Base-by-base conservation (phyloP, 2,888 invertebrate genomes). In the Heteropelma amictum region DNA sequence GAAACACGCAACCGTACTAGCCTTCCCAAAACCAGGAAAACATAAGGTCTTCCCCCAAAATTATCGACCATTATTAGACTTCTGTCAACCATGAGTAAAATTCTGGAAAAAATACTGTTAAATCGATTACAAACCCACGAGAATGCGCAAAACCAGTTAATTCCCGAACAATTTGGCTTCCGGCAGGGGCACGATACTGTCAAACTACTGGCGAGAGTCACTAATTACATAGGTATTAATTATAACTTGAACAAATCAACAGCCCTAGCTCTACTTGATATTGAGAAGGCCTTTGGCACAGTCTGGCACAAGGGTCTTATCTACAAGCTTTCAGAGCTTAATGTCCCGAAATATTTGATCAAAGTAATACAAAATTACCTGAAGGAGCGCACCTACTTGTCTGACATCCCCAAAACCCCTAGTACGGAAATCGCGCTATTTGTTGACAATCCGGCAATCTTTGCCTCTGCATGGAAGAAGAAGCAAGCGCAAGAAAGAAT, bases 161-260 rank as follows among this genome's bases (percentile, higher is more conserved):
- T 68, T 38, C 35, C 72, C n/a, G 70, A 83, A 68, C 78, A 81
- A 63, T 79, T 72, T 51, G 82, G 82, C 5, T 84, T 85, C 58
- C 26, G 83, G 10, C 54, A 45, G 1, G 65, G 72, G 1, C 81
- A 79, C 23, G 78, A 65, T 19, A 82, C 83, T 1, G 70, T 68
- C 1, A 68, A 78, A 49, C 82, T 82, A 68, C 60, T 83, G 10
- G 71, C 64, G 0, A 65, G 79, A 54, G 58, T 83, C 1, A 73
- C 77, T 21, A 71, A 72, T 14, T 28, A 76, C n/a, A 79, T 82
- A 5, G 30, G 35, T 4, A 69, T 72, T 0, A 73, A 74, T 47
- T 79, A 80, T 17, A 81, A 83, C 38, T 54, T 69, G n/a, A 78
- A 77, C 2, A 65, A 78, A 45, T 45, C 56, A n/a, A 79, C 80